Evolutionary conservation across 2,888 invertebrate genomes (phyloP), one percentile per base, ranked within the genome.

Genomic region (Ophraella communa): DNA sequence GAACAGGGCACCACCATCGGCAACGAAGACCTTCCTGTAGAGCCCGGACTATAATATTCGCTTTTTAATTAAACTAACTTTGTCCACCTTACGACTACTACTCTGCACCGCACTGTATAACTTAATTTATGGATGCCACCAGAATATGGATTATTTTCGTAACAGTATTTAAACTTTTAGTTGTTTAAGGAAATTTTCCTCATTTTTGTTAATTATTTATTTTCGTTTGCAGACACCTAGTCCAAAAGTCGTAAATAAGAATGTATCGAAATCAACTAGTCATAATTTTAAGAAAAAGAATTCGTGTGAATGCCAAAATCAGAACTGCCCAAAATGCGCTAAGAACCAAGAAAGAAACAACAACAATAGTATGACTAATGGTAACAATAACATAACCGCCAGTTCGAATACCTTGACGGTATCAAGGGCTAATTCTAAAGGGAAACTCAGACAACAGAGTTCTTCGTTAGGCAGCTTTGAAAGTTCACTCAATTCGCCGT

Each of bases 401-500:
- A 78, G 72, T 67, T 70, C 76, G 23, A 79, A 80, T 62, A 74
- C 73, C 47, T 71, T 81, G 69, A 76, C 76, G 14, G 79, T 81
- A 57, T 77, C 67, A 71, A 74, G 74, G 69, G 69, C 65, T 72
- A 71, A 67, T 51, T 64, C 71, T n/a, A 75, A 78, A 55, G 77
- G 76, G 4, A 82, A 81, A 67, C 67, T 82, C 51, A 73, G 78
- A 65, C 83, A 83, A 66, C 81, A 81, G 68, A 81, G 80, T 69
- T 82, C 82, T 11, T 81, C 74, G 44, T 80, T 80, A 70, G 80
- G 81, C 59, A 86, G 85, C 75, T 83, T 84, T 70, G 85, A 85
- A 62, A 83, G 83, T 67, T 84, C 83, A 70, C 83, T 84, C 63
- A 85, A 84, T 68, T 85, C 86, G 57, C 85, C 86, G 27, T 85